Evolutionary conservation across 2,888 invertebrate species (phyloP).

Genomic region (Hermaeophaga mercurialis): DNA sequence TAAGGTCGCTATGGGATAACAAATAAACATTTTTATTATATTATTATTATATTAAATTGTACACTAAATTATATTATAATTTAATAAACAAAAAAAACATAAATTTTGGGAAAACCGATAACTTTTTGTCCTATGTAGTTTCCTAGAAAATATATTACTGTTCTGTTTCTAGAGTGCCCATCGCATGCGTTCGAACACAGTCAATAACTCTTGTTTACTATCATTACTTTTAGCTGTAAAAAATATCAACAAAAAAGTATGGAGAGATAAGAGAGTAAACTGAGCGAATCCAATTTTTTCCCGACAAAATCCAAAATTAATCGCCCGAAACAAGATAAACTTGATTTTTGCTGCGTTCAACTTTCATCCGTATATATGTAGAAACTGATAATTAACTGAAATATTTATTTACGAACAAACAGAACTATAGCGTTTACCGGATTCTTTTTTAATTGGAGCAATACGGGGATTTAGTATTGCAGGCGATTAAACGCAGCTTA

Average conservation of each 20-base stretch:
- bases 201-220: slow-evolving; percentile 3
- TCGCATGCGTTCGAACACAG: no score
- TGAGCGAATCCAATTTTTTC: slow-evolving; percentile 22
- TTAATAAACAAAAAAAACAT: not conserved
- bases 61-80: no score
- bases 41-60: no score
- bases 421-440: no score
- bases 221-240: slow-evolving; percentile 1
- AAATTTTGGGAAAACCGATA: not conserved
- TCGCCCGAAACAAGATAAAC: slow-evolving; percentile 23
- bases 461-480: no score
- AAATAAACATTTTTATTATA: no score
- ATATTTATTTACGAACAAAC: slow-evolving; percentile 17
- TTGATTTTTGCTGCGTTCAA: slow-evolving; percentile 3
- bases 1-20: no score
- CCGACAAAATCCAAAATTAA: slow-evolving; percentile 20
- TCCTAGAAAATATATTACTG: no score
- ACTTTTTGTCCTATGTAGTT: no score
- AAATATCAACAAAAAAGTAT: slow-evolving; percentile 12
- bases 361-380: slow-evolving; percentile 9
- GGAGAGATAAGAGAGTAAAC: slow-evolving; percentile 18
- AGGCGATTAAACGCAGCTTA: no score
- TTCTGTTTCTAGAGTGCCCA: no score
- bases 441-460: no score
- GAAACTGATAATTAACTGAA: slow-evolving; percentile 13